Base-by-base conservation (phyloP, 2,113 vertebrate species). In the Ranitomeya variabilis region DNA sequence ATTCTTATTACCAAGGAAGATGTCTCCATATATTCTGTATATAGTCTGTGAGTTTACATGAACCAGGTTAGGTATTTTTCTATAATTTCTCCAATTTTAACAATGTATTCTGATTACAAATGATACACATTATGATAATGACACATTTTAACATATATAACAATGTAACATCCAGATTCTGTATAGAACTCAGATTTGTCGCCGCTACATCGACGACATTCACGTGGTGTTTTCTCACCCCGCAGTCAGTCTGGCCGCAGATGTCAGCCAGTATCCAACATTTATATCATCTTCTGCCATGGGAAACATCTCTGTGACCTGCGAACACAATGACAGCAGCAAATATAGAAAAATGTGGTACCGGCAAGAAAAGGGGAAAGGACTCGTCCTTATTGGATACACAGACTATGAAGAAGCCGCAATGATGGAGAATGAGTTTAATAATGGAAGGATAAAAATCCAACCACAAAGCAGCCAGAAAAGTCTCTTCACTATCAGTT, bases 341-440 rank as follows among this genome's bases (percentile, higher is more conserved):
- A 66, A 80, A 2, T 6, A 7, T 64, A 80, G 6, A 51, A 87
- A 87, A 59, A 71, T n/a, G 6, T 87, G 86, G 79, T 87, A 87
- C 64, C 66, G 79, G 16, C 86, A 87, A 78, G 62, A 21, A 69
- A 62, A 54, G 18, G 54, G 37, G 1, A 60, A 60, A 26, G 6
- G 16, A 9, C 79, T 83, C 4, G 31, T 52, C 16, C 79, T 83
- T 26, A 88, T 83, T 45, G 80, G 87, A 2, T 69, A 83, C 31
- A 76, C 66, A 13, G 37, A 52, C 55, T 62, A 21, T 11, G 37
- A 7, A 7, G 19, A 7, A 0, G 7, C 9, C 0, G 7, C 66
- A 8, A 6, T 6, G 0, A 80, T 87, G 87, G 87, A 83, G 19
- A 19, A 37, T 2, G 54, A 8, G 15, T 62, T 83, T 19, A 6